phyloP scores from a whole-genome alignment of 2,888 invertebrate species.

The Mellilla xanthometata region DNA sequence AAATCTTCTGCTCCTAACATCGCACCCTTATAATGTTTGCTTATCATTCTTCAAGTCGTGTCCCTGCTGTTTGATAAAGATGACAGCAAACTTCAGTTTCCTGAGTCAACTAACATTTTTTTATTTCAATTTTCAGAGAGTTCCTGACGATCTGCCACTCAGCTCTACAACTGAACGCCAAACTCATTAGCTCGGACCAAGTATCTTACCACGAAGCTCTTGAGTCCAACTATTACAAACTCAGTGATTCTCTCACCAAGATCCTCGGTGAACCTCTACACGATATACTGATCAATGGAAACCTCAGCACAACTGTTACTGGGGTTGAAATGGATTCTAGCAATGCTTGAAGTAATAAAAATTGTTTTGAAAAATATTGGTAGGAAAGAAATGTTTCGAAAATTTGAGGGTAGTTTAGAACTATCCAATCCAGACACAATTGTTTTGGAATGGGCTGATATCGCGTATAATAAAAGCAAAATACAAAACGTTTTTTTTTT shows the following conservation, averaged over 20 bases:
- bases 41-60: too few species aligned
- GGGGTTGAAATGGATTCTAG: slow-evolving; percentile 91
- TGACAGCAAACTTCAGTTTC: too few species aligned
- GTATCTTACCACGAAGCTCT: slow-evolving; percentile 95
- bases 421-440: background rate
- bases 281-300: slow-evolving; percentile 86
- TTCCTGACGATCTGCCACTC: slow-evolving; percentile 95
- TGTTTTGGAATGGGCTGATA: too few species aligned
- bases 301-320: slow-evolving; percentile 90
- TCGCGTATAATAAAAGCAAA: too few species aligned
- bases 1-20: too few species aligned
- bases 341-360: slow-evolving; percentile 83
- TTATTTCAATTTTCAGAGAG: slow-evolving; percentile 83
- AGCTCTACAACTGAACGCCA: slow-evolving; percentile 94
- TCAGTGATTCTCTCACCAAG: slow-evolving; percentile 89
- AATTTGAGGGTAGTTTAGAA: background rate
- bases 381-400: background rate
- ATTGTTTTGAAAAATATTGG: background rate
- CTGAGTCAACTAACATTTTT: too few species aligned
- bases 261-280: slow-evolving; percentile 89
- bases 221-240: slow-evolving; percentile 92
- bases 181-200: slow-evolving; percentile 94
- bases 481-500: too few species aligned
- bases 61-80: too few species aligned
- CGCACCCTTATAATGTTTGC: too few species aligned